phyloP scores from a whole-genome alignment of 2,113 vertebrate species.

The Sapayoa aenigma region DNA sequence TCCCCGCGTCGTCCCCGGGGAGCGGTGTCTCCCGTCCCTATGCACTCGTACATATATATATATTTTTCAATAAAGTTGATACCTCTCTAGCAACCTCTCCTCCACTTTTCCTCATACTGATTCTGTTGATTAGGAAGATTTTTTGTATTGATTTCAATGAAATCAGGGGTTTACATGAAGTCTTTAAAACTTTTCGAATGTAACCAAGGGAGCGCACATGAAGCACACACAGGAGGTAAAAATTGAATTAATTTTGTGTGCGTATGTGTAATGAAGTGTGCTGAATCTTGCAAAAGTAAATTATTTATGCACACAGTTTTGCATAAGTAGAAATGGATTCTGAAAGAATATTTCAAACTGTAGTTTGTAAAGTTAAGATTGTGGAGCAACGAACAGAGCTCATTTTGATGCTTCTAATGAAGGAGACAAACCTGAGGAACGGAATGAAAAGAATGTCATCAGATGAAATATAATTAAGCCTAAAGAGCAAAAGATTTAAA shows the following conservation, averaged over 20 bases:
- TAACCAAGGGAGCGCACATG: accelerated
- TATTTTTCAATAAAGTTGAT: too few species aligned
- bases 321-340: not conserved
- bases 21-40: too few species aligned
- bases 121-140: not conserved
- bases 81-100: too few species aligned
- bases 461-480: not conserved
- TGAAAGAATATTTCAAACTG: not conserved
- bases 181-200: not conserved
- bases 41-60: too few species aligned
- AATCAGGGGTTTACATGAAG: not conserved
- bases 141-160: not conserved
- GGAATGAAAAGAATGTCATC: not conserved
- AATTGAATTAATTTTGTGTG: not conserved
- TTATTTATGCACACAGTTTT: not conserved
- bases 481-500: not conserved
- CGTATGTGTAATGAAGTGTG: not conserved
- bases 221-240: not conserved
- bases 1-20: too few species aligned
- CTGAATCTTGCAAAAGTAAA: not conserved
- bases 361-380: not conserved
- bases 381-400: not conserved
- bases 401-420: not conserved
- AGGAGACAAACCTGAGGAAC: not conserved
- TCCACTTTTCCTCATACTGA: too few species aligned